Conservation (phyloP, 2,888 invertebrate species). For the Hydropsyche betteni region DNA sequence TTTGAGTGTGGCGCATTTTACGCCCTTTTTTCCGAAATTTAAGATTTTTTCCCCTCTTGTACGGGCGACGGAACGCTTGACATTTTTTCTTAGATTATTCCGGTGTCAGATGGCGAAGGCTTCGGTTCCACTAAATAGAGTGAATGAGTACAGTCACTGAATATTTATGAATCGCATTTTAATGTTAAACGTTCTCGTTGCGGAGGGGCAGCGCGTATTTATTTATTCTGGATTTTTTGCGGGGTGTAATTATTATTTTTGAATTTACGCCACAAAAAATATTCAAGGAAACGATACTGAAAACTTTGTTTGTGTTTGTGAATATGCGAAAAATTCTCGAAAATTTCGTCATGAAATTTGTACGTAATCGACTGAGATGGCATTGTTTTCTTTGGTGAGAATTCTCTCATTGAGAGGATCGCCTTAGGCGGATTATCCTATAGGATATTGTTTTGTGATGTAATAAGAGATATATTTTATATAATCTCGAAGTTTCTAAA, state of each 20-base stretch:
- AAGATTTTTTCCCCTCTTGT: conserved; percentile 14
- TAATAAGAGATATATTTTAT: background rate
- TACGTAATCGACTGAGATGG: conserved; percentile 5
- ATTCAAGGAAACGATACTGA: background rate
- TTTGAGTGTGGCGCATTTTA: conserved; percentile 13
- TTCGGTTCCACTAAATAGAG: conserved; percentile 23
- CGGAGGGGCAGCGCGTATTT: background rate
- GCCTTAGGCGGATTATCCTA: conserved; percentile 19
- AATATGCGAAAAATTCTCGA: background rate
- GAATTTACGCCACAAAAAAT: background rate
- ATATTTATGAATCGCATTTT: conserved; percentile 29
- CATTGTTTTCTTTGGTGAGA: conserved; percentile 9
- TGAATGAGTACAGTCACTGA: conserved; percentile 27
- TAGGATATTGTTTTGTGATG: conserved; percentile 9
- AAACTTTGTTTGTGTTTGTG: background rate
- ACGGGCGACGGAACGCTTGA: background rate
- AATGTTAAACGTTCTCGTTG: background rate
- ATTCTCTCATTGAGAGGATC: conserved; percentile 1
- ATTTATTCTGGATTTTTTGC: background rate
- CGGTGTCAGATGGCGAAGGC: conserved; percentile 39
- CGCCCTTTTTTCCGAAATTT: conserved; percentile 18
- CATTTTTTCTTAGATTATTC: conserved; percentile 38
- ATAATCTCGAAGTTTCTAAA: no score
- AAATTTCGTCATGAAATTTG: background rate
- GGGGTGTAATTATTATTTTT: conserved; percentile 5